Conservation (phyloP, 1,140 invertebrate species). For the Drosophila neocordata region DNA sequence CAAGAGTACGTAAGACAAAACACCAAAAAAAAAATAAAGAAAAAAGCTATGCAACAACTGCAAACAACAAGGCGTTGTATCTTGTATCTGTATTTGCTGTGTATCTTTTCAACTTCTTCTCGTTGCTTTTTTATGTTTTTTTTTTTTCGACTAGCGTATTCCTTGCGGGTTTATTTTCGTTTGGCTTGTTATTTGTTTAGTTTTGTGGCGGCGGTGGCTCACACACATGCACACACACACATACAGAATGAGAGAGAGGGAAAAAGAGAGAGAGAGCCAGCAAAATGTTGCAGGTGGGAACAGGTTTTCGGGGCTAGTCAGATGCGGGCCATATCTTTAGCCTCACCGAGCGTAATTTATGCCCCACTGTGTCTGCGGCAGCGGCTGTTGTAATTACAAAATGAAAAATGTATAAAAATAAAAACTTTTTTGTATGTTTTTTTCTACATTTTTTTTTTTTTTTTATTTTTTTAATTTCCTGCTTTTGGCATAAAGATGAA, state of each 20-base stretch:
- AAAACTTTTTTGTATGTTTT: conserved; percentile 2
- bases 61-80: conserved; percentile 46
- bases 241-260: conserved; percentile 21
- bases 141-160: conserved; percentile 54
- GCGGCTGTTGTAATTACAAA: conserved; percentile 62
- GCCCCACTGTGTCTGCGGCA: conserved; percentile 57
- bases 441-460: background rate
- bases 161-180: conserved; percentile 73
- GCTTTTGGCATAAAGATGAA: too few species aligned
- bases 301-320: conserved; percentile 54
- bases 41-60: conserved; percentile 15
- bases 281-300: conserved; percentile 74
- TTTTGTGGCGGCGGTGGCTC: conserved; percentile 58
- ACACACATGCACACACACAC: conserved; percentile 39
- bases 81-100: conserved; percentile 42
- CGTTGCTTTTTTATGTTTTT: conserved; percentile 11
- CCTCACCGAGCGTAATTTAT: conserved; percentile 72
- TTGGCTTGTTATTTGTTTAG: conserved; percentile 73
- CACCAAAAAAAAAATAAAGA: background rate
- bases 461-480: conserved; percentile 25
- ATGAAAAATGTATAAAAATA: conserved; percentile 29
- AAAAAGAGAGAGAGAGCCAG: background rate
- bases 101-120: conserved; percentile 23
- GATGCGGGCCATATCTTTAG: conserved; percentile 76
- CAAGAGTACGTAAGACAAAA: conserved; percentile 45